Percentiles rank a stretch among this genome's conserved stretches.
Evolutionary conservation across 2,797 vertebrate species (phyloP).

Genomic region (Sebastes diploproa): DNA sequence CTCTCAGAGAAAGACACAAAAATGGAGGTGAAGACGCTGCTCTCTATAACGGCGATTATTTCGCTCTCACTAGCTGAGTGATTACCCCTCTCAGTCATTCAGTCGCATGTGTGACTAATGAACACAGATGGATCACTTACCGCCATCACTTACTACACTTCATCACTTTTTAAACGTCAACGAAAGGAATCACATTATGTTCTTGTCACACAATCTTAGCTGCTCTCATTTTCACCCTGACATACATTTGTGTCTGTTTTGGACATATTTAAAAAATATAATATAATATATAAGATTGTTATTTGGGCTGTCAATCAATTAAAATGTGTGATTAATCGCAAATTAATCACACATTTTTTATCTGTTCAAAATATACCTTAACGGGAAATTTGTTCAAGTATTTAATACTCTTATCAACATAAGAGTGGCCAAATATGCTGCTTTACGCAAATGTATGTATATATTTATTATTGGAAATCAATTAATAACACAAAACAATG

Average conservation of each 20-base stretch:
- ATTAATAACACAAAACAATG: too few species aligned
- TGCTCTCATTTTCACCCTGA: not conserved
- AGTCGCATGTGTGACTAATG: slow-evolving; percentile 32
- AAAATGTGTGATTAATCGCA: too few species aligned
- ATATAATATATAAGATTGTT: not conserved
- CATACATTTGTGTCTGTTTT: not conserved
- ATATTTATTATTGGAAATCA: too few species aligned
- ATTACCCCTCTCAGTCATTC: slow-evolving; percentile 17
- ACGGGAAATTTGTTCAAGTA: too few species aligned
- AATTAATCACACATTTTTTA: too few species aligned
- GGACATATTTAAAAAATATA: not conserved
- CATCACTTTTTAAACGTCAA: slow-evolving; percentile 43
- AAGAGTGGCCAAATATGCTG: too few species aligned
- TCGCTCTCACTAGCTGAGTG: slow-evolving; percentile 1
- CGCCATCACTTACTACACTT: not conserved
- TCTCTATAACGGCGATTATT: not conserved
- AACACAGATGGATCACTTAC: slow-evolving; percentile 8
- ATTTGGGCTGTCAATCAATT: too few species aligned
- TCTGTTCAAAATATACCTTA: too few species aligned
- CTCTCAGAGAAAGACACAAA: not conserved
- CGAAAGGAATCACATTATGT: not conserved
- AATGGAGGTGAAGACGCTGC: not conserved
- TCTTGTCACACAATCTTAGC: not conserved
- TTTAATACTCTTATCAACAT: too few species aligned
- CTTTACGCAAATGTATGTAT: too few species aligned